Conservation (phyloP, 2,888 invertebrate species). For the Drosophila mimica region DNA sequence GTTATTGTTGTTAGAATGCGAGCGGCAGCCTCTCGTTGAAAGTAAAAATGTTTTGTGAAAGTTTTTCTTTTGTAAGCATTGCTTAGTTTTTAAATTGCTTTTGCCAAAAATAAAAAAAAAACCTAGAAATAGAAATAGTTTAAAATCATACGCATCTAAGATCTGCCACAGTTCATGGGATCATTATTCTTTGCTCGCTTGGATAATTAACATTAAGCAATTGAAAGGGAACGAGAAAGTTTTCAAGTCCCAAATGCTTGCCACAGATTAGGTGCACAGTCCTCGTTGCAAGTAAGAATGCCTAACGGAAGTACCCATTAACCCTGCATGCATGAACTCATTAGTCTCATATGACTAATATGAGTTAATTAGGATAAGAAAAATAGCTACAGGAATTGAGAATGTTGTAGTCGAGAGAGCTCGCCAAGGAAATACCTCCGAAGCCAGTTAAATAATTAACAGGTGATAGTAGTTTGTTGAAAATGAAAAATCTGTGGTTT, state of each 20-base stretch:
- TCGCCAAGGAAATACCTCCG: not conserved
- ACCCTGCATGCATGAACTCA: not conserved
- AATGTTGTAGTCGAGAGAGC: not conserved
- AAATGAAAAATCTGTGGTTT: not conserved
- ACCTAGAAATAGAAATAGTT: not conserved
- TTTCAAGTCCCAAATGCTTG: not conserved
- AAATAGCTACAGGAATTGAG: not conserved
- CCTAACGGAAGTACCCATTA: not conserved
- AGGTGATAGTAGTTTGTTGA: not conserved
- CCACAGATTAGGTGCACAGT: not conserved
- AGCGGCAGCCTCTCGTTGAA: slow-evolving; percentile 68
- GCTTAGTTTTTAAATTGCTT: slow-evolving; percentile 52
- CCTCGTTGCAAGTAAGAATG: not conserved
- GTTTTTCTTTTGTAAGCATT: slow-evolving; percentile 49
- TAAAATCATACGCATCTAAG: slow-evolving; percentile 46
- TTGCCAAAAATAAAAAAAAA: slow-evolving; percentile 51
- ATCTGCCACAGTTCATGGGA: slow-evolving; percentile 28
- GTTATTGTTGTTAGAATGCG: slow-evolving; percentile 70
- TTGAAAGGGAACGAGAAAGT: slow-evolving; percentile 32
- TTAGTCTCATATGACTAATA: not conserved
- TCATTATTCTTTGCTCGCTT: slow-evolving; percentile 45
- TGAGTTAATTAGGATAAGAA: not conserved
- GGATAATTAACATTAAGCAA: slow-evolving; percentile 55
- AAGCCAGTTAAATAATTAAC: not conserved
- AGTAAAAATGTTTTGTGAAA: slow-evolving; percentile 75